Evolutionary conservation across 2,113 vertebrate genomes (phyloP).

Genomic region (Pitta sordida): DNA sequence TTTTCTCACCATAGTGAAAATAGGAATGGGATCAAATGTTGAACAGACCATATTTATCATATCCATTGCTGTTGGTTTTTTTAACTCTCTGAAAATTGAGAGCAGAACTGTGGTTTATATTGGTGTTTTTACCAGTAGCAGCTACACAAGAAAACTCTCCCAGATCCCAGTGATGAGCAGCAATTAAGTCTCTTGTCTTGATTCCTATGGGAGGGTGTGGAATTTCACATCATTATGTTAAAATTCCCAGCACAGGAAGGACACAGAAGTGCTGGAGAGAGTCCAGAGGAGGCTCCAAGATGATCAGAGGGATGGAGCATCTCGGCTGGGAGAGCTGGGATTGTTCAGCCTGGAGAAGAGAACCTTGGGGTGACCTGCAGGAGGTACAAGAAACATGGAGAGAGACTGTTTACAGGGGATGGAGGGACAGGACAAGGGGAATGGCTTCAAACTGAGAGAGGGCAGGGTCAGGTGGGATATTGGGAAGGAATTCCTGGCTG

Average conservation of each 20-base stretch:
- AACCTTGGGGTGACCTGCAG: not conserved
- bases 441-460: not conserved
- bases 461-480: not conserved
- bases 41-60: not conserved
- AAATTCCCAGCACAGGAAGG: not conserved
- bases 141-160: not conserved
- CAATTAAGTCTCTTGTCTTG: not conserved
- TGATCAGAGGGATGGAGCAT: not conserved
- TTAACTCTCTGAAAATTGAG: not conserved
- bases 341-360: not conserved
- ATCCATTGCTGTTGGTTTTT: not conserved
- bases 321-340: not conserved
- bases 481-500: too few species aligned
- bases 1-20: not conserved
- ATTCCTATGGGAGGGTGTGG: not conserved
- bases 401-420: not conserved
- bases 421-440: not conserved
- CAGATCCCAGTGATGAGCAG: not conserved
- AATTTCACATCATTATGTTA: not conserved
- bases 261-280: not conserved
- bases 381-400: not conserved
- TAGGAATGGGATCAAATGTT: not conserved
- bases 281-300: too few species aligned
- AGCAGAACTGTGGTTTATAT: not conserved
- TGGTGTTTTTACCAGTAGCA: not conserved